phyloP scores from a whole-genome alignment of 2,797 vertebrate genomes.

The Chiroxiphia lanceolata region DNA sequence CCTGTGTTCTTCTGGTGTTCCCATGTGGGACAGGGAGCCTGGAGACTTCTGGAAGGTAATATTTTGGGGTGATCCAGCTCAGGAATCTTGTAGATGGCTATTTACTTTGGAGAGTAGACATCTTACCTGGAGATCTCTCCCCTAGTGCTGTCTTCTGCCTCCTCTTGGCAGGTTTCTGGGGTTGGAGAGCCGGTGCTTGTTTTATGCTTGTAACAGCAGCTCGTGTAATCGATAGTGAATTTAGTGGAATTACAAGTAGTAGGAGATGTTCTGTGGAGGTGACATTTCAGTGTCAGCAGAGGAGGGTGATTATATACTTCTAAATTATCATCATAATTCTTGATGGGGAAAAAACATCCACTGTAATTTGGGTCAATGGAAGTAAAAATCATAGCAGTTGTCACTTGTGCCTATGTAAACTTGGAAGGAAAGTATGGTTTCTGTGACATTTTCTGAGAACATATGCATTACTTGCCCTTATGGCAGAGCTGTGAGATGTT shows the following conservation, averaged over 20 bases:
- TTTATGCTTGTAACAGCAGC: not conserved
- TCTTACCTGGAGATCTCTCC: not conserved
- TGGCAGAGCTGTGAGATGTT: not conserved
- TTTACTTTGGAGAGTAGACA: not conserved
- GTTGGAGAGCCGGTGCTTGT: not conserved
- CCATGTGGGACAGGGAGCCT: not conserved
- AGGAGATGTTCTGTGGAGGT: not conserved
- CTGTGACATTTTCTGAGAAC: not conserved
- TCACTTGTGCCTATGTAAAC: not conserved
- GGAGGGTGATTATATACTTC: not conserved
- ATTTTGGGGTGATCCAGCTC: not conserved
- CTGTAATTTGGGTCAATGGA: not conserved
- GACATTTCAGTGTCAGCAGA: not conserved
- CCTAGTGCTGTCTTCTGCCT: not conserved
- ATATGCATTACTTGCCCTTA: not conserved
- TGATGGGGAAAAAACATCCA: accelerated
- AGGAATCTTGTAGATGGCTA: not conserved
- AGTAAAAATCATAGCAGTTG: not conserved
- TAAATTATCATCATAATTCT: not conserved
- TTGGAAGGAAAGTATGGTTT: not conserved
- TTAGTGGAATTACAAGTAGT: not conserved
- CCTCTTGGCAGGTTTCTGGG: not conserved
- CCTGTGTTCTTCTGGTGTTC: not conserved
- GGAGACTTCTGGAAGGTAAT: not conserved
- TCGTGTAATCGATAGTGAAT: not conserved